Percentiles rank a stretch among this genome's conserved stretches.
Evolutionary conservation across 2,113 vertebrate genomes (phyloP).

Genomic region (Phrynocephalus versicolor): DNA sequence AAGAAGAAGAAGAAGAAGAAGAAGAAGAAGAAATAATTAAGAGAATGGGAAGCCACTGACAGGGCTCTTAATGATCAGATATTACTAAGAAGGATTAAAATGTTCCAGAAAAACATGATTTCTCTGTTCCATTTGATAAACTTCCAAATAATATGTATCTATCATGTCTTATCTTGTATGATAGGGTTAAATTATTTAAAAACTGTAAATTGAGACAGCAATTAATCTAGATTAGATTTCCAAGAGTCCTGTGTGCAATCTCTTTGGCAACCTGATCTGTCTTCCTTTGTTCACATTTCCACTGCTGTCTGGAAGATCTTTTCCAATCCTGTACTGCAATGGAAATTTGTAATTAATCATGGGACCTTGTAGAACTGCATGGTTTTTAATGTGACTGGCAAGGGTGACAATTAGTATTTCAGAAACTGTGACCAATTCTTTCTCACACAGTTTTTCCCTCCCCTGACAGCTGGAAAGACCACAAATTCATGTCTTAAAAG

Average conservation of each 20-base stretch:
- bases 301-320: not conserved
- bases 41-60: too few species aligned
- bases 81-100: not conserved
- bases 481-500: not conserved
- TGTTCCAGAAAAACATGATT: not conserved
- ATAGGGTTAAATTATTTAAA: not conserved
- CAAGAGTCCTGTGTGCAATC: not conserved
- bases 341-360: not conserved
- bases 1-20: too few species aligned
- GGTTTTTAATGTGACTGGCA: not conserved
- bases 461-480: not conserved
- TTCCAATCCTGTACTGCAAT: not conserved
- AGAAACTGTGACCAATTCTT: not conserved
- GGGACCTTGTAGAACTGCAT: not conserved
- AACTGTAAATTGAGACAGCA: not conserved
- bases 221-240: not conserved
- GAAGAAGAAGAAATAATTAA: too few species aligned
- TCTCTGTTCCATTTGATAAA: not conserved
- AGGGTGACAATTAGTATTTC: slow-evolving; percentile 4
- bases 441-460: not conserved
- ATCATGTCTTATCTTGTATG: not conserved
- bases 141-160: not conserved
- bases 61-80: not conserved
- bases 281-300: not conserved
- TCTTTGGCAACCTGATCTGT: not conserved